phyloP scores from a whole-genome alignment of 2,888 invertebrate genomes.

The Limnephilus marmoratus region DNA sequence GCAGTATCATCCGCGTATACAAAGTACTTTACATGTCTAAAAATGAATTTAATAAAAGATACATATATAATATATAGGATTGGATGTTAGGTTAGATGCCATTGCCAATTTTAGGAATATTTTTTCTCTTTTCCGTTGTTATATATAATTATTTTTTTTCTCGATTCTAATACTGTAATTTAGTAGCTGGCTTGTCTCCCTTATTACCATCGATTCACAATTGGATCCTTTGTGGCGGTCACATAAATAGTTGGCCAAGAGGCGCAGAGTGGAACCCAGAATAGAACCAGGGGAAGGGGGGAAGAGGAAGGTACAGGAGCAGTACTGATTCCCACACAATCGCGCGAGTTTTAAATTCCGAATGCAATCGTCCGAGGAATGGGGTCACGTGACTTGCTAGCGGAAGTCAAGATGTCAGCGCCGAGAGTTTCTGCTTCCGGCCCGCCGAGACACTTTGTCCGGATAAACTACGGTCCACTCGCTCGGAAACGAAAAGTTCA shows the following conservation, averaged over 20 bases:
- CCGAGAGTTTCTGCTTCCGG: constrained; percentile 56
- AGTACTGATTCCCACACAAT: constrained; percentile 10
- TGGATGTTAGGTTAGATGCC: background rate
- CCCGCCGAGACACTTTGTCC: constrained; percentile 55
- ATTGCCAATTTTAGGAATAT: background rate
- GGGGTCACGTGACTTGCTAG: constrained; percentile 49
- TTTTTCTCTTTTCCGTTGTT: background rate
- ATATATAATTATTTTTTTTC: background rate
- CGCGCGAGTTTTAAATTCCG: constrained; percentile 45
- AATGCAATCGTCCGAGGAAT: constrained; percentile 51
- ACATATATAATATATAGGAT: too few species aligned
- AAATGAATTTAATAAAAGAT: too few species aligned
- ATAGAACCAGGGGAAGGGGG: background rate
- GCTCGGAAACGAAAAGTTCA: background rate
- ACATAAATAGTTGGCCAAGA: constrained; percentile 11
- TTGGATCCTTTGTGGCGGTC: background rate
- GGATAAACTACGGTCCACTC: constrained; percentile 48
- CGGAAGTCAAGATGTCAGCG: constrained; percentile 54
- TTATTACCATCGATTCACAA: background rate
- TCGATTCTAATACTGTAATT: background rate
- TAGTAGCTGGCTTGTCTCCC: background rate
- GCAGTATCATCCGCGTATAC: too few species aligned
- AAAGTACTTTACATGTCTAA: too few species aligned
- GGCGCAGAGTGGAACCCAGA: background rate
- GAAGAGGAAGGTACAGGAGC: background rate